Conservation (phyloP, 2,113 vertebrate species). For the Phyllostomus hastatus region DNA sequence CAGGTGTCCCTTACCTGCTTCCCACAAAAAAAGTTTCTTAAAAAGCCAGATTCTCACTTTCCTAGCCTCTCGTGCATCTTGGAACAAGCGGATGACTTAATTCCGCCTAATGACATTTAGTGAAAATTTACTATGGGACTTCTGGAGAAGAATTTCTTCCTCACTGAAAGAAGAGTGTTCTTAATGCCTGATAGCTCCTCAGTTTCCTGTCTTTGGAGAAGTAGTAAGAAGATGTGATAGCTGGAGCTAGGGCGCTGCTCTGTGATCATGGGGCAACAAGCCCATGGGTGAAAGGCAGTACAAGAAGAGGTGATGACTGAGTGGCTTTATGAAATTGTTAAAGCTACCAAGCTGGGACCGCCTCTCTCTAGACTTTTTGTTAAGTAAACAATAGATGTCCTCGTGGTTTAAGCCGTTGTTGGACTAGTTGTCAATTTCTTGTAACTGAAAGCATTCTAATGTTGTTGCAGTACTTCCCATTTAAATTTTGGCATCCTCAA, state of each 20-base stretch:
- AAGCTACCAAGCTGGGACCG: neutral
- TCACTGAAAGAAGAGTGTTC: neutral
- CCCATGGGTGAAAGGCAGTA: neutral
- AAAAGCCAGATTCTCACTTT: neutral
- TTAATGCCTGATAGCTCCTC: neutral
- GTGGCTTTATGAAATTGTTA: neutral
- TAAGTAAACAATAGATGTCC: neutral
- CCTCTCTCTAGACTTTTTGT: neutral
- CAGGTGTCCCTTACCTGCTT: neutral
- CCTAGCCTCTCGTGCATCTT: neutral
- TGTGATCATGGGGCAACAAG: neutral
- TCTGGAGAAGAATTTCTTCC: neutral
- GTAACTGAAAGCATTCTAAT: neutral
- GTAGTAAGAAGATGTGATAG: neutral
- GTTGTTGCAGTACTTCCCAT: neutral
- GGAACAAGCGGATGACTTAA: neutral
- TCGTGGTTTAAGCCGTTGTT: neutral
- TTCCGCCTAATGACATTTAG: neutral
- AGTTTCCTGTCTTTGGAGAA: neutral
- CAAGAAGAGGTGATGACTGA: neutral
- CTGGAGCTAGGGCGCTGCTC: neutral
- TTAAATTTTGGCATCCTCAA: neutral
- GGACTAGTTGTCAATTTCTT: neutral
- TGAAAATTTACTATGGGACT: neutral
- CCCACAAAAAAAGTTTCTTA: neutral